Conservation (phyloP, 2,888 invertebrate species). For the Scaptodrosophila latifasciaeformis region DNA sequence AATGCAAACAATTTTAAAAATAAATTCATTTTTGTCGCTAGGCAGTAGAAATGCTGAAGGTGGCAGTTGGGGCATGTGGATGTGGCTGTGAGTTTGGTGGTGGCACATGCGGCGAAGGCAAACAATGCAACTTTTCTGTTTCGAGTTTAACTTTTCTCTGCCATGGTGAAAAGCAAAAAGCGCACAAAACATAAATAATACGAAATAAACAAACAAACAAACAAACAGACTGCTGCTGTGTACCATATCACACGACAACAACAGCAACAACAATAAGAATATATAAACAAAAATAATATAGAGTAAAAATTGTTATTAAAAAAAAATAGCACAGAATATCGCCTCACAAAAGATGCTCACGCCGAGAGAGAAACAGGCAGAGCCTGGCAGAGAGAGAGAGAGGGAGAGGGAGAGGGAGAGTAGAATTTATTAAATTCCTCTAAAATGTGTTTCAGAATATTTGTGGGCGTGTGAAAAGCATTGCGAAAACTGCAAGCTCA, state of each 20-base stretch:
- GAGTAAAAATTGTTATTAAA: background rate
- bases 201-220: conserved; percentile 18
- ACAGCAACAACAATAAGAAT: background rate
- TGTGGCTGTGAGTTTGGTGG: background rate
- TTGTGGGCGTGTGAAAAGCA: conserved; percentile 2
- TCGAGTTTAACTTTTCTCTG: conserved; percentile 24
- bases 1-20: conserved; percentile 46
- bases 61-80: background rate
- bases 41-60: background rate
- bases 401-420: too few species aligned
- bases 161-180: conserved; percentile 1
- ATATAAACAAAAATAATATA: background rate
- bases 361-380: background rate
- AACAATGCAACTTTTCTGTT: conserved; percentile 41
- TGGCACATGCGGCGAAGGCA: conserved; percentile 17
- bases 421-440: too few species aligned
- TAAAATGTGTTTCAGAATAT: background rate
- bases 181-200: conserved; percentile 10
- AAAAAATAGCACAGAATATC: too few species aligned
- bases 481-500: background rate
- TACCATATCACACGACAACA: too few species aligned
- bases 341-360: background rate
- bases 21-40: conserved; percentile 33
- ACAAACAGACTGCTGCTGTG: background rate
- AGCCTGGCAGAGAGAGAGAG: background rate